These are phyloP conservation scores for Oreortyx pictus DNA, from an alignment of 2,797 vertebrate species.

Conservation along the genomic window DNA sequence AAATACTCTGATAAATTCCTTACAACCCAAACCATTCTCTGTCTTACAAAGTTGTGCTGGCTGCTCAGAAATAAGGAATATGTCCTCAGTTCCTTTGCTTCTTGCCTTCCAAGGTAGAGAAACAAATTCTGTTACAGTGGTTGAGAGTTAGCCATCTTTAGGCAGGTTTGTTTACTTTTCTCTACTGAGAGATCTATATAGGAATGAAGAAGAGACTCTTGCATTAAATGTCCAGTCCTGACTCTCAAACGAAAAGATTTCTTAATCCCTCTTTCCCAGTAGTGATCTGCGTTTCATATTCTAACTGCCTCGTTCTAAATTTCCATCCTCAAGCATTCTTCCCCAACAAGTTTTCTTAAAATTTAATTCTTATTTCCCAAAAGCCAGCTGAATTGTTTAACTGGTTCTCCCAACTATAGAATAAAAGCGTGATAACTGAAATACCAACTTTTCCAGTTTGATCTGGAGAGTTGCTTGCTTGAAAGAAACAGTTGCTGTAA, in stretches of 20 bases:
- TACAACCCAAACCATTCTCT: background rate
- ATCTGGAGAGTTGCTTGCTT: background rate
- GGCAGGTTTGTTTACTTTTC: background rate
- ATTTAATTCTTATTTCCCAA: background rate
- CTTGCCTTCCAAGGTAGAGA: background rate
- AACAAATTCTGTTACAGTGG: background rate
- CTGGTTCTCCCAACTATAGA: background rate
- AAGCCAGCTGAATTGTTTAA: background rate
- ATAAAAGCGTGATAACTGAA: background rate
- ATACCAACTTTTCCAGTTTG: background rate
- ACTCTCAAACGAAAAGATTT: background rate
- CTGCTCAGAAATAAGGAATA: background rate
- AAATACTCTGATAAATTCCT: background rate
- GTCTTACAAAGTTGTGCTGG: background rate
- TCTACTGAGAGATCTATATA: background rate
- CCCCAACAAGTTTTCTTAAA: background rate
- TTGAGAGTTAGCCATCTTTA: background rate
- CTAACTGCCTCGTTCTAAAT: background rate
- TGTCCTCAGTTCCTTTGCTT: background rate
- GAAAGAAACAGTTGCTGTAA: background rate
- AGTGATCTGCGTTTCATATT: background rate
- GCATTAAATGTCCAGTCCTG: background rate
- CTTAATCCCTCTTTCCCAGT: background rate
- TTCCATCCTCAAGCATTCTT: background rate
- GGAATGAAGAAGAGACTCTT: background rate